phyloP scores from a whole-genome alignment of 92 coral and sea anemone genomes.

The Epizoanthus ramosus region DNA sequence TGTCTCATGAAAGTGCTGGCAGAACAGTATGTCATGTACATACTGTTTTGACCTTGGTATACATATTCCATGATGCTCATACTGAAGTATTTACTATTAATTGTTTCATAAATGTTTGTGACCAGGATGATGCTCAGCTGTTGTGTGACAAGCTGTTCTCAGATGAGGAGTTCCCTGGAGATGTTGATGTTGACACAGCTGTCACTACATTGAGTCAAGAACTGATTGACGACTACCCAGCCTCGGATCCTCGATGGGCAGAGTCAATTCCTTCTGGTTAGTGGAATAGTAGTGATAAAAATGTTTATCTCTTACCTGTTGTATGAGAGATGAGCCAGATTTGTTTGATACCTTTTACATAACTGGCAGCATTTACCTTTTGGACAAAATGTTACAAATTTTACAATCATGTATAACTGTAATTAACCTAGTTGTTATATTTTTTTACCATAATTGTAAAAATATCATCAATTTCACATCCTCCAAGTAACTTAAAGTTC shows the following conservation, averaged over 20 bases:
- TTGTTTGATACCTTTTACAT: too few species aligned
- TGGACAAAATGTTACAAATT: too few species aligned
- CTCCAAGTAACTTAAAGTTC: too few species aligned
- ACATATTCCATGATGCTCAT: not conserved
- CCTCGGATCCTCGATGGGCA: conserved; percentile 99
- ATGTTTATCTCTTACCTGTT: too few species aligned
- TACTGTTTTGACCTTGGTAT: not conserved
- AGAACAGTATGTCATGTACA: too few species aligned
- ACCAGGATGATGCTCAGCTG: conserved; percentile 77
- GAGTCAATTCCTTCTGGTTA: conserved; percentile 97
- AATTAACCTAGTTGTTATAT: too few species aligned
- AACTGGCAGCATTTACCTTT: too few species aligned
- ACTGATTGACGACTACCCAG: conserved; percentile 94
- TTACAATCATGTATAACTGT: too few species aligned
- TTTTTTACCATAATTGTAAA: too few species aligned
- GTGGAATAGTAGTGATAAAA: not conserved
- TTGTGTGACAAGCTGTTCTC: conserved; percentile 70
- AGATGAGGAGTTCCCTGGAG: conserved; percentile 42
- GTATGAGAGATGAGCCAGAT: too few species aligned
- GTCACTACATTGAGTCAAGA: conserved; percentile 88
- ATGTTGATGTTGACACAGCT: conserved; percentile 67
- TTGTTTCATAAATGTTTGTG: not conserved
- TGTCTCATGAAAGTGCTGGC: too few species aligned
- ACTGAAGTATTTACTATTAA: not conserved
- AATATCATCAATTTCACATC: too few species aligned